Evolutionary conservation across 1,140 invertebrate genomes (phyloP).

Genomic region (Papilio polytes): DNA sequence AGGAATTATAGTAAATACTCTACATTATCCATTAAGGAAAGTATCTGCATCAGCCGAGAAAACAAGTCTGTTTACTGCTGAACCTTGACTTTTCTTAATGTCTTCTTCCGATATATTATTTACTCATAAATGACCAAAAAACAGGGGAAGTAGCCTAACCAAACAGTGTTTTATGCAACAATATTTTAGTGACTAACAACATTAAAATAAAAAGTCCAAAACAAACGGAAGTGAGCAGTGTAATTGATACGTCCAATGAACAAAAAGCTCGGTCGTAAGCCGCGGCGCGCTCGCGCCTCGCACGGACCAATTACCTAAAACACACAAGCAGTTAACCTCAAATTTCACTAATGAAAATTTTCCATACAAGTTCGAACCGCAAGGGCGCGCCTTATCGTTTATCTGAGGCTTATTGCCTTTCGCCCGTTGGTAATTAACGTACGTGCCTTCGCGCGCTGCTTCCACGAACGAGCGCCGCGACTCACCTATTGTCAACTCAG

Average conservation of each 20-base stretch:
- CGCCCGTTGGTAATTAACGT: slow-evolving; percentile 71
- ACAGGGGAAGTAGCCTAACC: not conserved
- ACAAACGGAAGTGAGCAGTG: slow-evolving; percentile 26
- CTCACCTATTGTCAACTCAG: slow-evolving; percentile 6
- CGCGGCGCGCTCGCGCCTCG: slow-evolving; percentile 49
- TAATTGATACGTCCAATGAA: slow-evolving; percentile 57
- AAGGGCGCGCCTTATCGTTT: slow-evolving; percentile 73
- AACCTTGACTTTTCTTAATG: not conserved
- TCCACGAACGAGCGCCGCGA: slow-evolving; percentile 22
- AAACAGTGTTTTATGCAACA: not conserved
- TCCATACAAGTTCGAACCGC: slow-evolving; percentile 57
- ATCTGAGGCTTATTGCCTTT: slow-evolving; percentile 72
- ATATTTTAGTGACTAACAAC: slow-evolving; percentile 34
- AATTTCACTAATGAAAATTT: slow-evolving; percentile 80
- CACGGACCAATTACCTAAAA: slow-evolving; percentile 74
- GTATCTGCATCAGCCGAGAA: no score
- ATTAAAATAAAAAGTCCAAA: slow-evolving; percentile 39
- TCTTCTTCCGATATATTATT: not conserved
- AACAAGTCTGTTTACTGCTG: not conserved
- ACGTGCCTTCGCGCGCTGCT: slow-evolving; percentile 51
- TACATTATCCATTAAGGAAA: no score
- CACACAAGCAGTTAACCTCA: slow-evolving; percentile 73
- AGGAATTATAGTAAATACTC: no score
- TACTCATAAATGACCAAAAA: not conserved
- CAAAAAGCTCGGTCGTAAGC: slow-evolving; percentile 62